Conservation (phyloP, 2,888 invertebrate species). For the Mythimna loreyi region DNA sequence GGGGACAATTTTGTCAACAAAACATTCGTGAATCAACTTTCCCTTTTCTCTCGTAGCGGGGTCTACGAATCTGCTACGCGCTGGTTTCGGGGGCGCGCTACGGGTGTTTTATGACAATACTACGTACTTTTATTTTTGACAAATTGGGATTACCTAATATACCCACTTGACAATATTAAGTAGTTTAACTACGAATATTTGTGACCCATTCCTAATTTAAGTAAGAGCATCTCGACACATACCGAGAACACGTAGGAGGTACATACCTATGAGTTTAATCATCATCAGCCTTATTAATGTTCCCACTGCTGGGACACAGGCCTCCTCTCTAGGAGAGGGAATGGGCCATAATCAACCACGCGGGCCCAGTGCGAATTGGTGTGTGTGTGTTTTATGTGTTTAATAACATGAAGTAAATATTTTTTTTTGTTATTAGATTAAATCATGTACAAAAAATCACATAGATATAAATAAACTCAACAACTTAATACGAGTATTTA, state of each 20-base stretch:
- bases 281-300: no score
- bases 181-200: neutral
- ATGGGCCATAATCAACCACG: no score
- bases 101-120: neutral
- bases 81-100: neutral
- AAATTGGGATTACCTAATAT: neutral
- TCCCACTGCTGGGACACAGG: no score
- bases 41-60: constrained; percentile 2
- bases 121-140: neutral
- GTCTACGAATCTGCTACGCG: constrained; percentile 22
- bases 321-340: no score
- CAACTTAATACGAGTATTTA: neutral
- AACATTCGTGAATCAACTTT: constrained; percentile 13
- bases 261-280: no score
- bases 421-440: no score
- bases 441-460: no score
- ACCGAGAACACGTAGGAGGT: no score
- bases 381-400: neutral
- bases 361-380: no score
- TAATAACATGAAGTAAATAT: neutral
- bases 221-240: neutral
- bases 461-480: no score
- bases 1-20: neutral
- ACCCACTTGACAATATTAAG: neutral
- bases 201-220: neutral